Base-by-base conservation (phyloP, 2,113 vertebrate genomes). In the Nothobranchius kuhntae region DNA sequence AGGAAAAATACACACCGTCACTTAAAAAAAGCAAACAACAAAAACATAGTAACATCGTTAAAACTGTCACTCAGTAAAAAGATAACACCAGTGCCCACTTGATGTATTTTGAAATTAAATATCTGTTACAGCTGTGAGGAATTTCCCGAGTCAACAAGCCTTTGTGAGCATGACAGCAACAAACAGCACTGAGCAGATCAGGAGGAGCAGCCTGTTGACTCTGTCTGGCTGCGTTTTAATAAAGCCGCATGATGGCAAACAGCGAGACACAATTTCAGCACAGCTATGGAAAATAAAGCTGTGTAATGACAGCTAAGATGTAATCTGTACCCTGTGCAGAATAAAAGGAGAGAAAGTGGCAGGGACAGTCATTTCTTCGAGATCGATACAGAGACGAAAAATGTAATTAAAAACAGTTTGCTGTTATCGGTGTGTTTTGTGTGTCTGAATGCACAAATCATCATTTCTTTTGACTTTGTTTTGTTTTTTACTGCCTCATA, bases 241-340 rank as follows among this genome's bases (percentile, higher is more conserved):
- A 77, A 86, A 84, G 65, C 77, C 52, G 12, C 80, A 80, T 75
- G 72, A 82, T 74, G 78, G 78, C 81, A 64, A 79, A 77, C 84
- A 81, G 87, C 80, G 66, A 78, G 86, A 77, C 72, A 78, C 82
- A 80, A 81, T 83, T 75, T 72, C 53, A 78, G 65, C 78, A 53
- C 74, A 53, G 65, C 60, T 6, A 73, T 56, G 72, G 77, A 80
- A 75, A 87, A 86, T 86, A 82, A 85, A 85, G 86, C 73, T 73
- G 73, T 75, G 77, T 84, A 75, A 84, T 86, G 79, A 86, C 78
- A 86, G 69, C 62, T 36, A 79, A 71, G 81, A 83, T 84, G 81
- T 73, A 77, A 80, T 86, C 76, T 82, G 73, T 63, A 61, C 60
- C 53, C 75, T 68, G 71, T 78, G 74, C 30, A 14, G 50, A 30